Conservation (phyloP, 2,113 vertebrate species). For the Notothenia coriiceps region DNA sequence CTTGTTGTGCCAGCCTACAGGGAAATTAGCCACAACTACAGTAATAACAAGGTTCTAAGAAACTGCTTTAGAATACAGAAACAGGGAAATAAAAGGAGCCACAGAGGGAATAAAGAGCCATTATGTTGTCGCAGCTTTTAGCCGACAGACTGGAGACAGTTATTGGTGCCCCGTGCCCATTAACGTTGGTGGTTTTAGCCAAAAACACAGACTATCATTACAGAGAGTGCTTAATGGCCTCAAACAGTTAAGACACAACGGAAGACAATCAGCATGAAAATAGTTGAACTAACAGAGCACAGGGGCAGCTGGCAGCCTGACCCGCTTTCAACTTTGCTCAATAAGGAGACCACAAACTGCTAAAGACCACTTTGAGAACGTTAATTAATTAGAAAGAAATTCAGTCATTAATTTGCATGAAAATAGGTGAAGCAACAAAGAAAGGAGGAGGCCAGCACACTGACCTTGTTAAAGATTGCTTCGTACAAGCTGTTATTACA, state of each 20-base stretch:
- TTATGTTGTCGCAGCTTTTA: conserved; percentile 15
- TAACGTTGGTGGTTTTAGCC: conserved; percentile 41
- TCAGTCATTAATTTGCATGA: conserved; percentile 46
- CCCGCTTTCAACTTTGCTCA: conserved; percentile 42
- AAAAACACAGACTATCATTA: conserved; percentile 49
- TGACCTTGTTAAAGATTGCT: conserved; percentile 38
- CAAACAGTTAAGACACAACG: conserved; percentile 63
- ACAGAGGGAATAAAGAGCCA: background rate
- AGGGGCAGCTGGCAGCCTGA: conserved; percentile 59
- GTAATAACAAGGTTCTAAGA: background rate
- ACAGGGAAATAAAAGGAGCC: conserved; percentile 16
- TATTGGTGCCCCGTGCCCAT: conserved; percentile 39
- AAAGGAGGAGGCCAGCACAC: conserved; percentile 5
- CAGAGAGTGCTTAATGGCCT: conserved; percentile 57
- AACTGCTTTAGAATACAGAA: conserved; percentile 20
- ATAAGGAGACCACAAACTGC: conserved; percentile 3
- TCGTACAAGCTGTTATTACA: conserved; percentile 43
- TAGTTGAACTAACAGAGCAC: conserved; percentile 51
- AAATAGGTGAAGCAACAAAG: conserved; percentile 32
- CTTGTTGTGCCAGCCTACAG: background rate
- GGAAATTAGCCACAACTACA: conserved; percentile 25
- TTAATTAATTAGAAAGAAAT: conserved; percentile 51
- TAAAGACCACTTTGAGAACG: conserved; percentile 18
- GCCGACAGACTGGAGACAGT: conserved; percentile 27
- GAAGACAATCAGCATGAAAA: conserved; percentile 81